Evolutionary conservation across 1,140 invertebrate species (phyloP).

Genomic region (Eriosoma lanigerum): DNA sequence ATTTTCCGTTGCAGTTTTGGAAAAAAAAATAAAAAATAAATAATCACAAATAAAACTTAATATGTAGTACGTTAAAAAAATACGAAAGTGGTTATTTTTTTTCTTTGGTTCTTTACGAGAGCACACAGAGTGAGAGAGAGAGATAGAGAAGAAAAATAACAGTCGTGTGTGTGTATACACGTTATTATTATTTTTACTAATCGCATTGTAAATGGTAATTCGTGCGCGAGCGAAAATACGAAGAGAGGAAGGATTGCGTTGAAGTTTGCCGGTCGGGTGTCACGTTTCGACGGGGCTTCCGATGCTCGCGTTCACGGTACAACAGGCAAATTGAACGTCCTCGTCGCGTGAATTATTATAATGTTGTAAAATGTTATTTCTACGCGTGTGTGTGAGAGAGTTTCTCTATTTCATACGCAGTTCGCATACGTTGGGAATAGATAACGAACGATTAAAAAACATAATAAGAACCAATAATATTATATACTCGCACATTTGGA

Average conservation of each 20-base stretch:
- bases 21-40: no score
- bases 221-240: conserved; percentile 23
- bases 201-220: conserved; percentile 39
- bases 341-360: no score
- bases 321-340: not conserved
- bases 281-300: conserved; percentile 20
- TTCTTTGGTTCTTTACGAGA: not conserved
- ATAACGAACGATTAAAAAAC: no score
- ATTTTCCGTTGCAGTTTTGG: no score
- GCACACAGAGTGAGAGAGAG: not conserved
- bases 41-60: no score
- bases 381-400: not conserved
- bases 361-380: no score
- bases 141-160: not conserved
- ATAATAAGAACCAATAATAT: no score
- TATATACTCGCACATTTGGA: no score
- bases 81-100: not conserved
- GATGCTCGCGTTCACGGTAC: not conserved
- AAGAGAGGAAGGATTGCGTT: conserved; percentile 24
- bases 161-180: no score
- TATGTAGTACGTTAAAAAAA: no score
- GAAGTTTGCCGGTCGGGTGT: conserved; percentile 12
- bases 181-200: conserved; percentile 8
- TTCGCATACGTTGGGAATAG: not conserved
- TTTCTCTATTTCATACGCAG: not conserved